Base-by-base conservation (phyloP, 2,888 invertebrate genomes). In the Noctua pronuba region DNA sequence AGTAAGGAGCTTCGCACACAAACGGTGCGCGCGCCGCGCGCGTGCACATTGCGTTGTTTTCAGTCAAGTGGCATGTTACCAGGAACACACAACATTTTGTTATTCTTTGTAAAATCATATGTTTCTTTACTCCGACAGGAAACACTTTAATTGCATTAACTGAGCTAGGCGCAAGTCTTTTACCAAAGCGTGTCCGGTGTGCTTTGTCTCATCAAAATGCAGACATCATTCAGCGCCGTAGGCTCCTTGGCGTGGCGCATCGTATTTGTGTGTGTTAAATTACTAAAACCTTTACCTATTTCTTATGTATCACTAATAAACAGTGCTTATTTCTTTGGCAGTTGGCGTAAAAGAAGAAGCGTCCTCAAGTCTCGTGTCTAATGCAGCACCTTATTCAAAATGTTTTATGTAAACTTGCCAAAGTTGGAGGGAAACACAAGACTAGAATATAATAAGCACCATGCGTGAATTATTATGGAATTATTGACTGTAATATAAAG, bases 261-360 rank as follows among this genome's bases (percentile, higher is more conserved):
- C 16, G 18, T 24, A 70, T 28, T 73, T 72, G 55, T 71, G 28
- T 41, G 16, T 60, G n/a, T n/a, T n/a, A 18, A 0, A 41, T 41
- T 1, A 60, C 11, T 44, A 55, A 77, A 77, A 75, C 76, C 16
- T 16, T 35, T 35, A 35, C 6, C 1, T 64, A 13, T 28, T 46
- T 1, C 21, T 41, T 35, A 35, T 72, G 8, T 64, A 55, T 44
- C 28, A 72, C 31, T 83, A 73, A 85, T 69, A 28, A 31, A 70
- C 2, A 73, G 7, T 69, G 18, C 3, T 65, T 41, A 67, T 77
- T 83, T 84, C 31, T 86, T 84, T 86, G 83, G 71, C 93, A 95
- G 95, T 95, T 92, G 96, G 95, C 16, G 95, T 95, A 0, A 96
- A 96, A 83, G 96, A 95, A 88, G 96, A 96, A 89, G 89, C 94